These are phyloP conservation scores for Mylabris phalerata DNA, from an alignment of 1,140 invertebrate species.

Conservation along the genomic window DNA sequence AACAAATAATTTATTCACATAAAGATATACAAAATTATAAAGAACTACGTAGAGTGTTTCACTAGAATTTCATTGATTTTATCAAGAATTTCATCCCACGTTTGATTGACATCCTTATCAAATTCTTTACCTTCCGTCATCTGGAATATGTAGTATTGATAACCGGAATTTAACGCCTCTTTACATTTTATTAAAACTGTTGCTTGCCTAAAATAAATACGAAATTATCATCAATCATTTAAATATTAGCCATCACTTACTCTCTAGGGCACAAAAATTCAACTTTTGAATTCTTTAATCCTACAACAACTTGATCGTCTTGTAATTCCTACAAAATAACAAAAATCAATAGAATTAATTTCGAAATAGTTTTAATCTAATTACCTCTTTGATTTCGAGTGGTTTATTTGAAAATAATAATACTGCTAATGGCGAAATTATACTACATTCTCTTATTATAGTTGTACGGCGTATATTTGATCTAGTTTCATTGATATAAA, in stretches of 20 bases:
- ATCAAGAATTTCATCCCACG: slow-evolving; percentile 28
- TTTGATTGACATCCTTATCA: slow-evolving; percentile 19
- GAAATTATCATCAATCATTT: neutral
- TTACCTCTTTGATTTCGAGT: no score
- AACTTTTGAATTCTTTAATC: slow-evolving; percentile 31
- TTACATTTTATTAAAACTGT: slow-evolving; percentile 31
- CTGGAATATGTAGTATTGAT: slow-evolving; percentile 34
- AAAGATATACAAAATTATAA: neutral
- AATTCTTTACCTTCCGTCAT: slow-evolving; percentile 31
- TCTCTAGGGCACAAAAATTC: slow-evolving; percentile 30
- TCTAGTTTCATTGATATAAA: slow-evolving; percentile 41
- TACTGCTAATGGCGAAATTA: slow-evolving; percentile 33
- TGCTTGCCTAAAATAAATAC: slow-evolving; percentile 32
- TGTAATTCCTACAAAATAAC: no score
- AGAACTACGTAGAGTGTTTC: neutral
- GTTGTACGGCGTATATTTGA: slow-evolving; percentile 37
- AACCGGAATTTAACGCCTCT: slow-evolving; percentile 22
- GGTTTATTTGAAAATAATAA: slow-evolving; percentile 35
- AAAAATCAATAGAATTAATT: no score
- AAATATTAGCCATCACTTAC: slow-evolving; percentile 20
- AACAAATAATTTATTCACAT: no score
- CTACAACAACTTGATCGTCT: slow-evolving; percentile 26
- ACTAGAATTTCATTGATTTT: no score
- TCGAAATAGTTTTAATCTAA: no score
- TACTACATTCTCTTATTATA: slow-evolving; percentile 37